Percentiles rank a stretch among this genome's conserved stretches.
Evolutionary conservation across 1,140 invertebrate genomes (phyloP).

Genomic region (Melipona quadrifasciata): DNA sequence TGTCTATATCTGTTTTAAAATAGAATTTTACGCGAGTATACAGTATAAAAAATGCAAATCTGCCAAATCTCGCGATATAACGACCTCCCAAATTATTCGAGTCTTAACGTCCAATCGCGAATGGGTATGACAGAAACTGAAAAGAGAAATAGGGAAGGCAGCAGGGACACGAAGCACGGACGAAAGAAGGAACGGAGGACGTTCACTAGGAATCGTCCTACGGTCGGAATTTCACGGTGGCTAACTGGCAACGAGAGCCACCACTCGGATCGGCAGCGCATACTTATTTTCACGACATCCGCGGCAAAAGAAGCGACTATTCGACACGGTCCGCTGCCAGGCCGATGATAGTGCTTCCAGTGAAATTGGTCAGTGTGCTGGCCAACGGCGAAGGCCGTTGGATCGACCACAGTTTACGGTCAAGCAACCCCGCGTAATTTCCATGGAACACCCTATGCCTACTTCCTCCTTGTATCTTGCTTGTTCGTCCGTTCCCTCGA

Average conservation of each 20-base stretch:
- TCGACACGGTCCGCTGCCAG: constrained; percentile 60
- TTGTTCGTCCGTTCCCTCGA: no score
- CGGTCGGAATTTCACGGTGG: constrained; percentile 63
- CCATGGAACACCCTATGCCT: constrained; percentile 20
- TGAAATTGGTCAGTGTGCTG: constrained; percentile 68
- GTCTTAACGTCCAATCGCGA: constrained; percentile 3
- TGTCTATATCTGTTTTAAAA: no score
- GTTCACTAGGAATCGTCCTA: constrained; percentile 60
- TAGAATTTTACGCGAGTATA: no score
- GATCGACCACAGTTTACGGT: constrained; percentile 63
- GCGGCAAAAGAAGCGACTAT: constrained; percentile 68
- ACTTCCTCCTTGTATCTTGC: not conserved
- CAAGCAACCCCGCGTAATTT: constrained; percentile 60
- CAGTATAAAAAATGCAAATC: no score
- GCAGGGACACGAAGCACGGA: not conserved
- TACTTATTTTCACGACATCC: constrained; percentile 69
- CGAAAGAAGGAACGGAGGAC: not conserved
- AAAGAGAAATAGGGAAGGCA: not conserved
- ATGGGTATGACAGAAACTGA: not conserved
- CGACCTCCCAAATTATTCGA: not conserved
- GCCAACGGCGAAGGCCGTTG: constrained; percentile 61
- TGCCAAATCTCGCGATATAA: no score
- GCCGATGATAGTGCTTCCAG: constrained; percentile 64
- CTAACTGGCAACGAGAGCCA: constrained; percentile 31
- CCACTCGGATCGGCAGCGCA: constrained; percentile 53